These are phyloP conservation scores for Keiferia lycopersicella DNA, from an alignment of 2,888 invertebrate genomes.

Conservation along the genomic window DNA sequence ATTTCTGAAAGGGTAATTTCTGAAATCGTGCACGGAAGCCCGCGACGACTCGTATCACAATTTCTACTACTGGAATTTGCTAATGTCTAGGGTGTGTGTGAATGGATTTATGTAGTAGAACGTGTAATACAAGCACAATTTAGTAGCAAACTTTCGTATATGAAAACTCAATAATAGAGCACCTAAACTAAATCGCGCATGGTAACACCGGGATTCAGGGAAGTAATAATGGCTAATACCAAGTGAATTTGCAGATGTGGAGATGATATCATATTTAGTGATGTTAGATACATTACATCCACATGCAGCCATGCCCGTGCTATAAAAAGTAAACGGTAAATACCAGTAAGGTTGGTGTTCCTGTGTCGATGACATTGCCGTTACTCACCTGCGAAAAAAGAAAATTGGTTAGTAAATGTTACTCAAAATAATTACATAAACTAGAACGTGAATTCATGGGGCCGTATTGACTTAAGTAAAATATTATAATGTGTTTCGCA, in stretches of 20 bases:
- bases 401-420: slow-evolving; percentile 35
- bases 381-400: slow-evolving; percentile 77
- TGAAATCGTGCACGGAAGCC: too few species aligned
- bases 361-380: slow-evolving; percentile 81
- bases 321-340: slow-evolving; percentile 50
- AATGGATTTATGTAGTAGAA: too few species aligned
- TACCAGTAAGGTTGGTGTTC: slow-evolving; percentile 79
- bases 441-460: too few species aligned
- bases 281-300: slow-evolving; percentile 30
- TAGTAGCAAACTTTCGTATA: too few species aligned
- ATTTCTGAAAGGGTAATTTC: too few species aligned
- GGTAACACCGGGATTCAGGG: background rate
- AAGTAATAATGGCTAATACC: background rate
- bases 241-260: slow-evolving; percentile 31
- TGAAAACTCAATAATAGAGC: too few species aligned
- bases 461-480: slow-evolving; percentile 8
- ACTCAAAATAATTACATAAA: too few species aligned
- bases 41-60: too few species aligned
- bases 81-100: too few species aligned
- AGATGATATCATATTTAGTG: slow-evolving; percentile 37
- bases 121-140: too few species aligned
- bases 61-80: too few species aligned
- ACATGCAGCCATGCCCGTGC: slow-evolving; percentile 47
- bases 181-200: background rate
- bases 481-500: background rate